Conservation (phyloP, 2,113 vertebrate species). For the Ophiodon elongatus region DNA sequence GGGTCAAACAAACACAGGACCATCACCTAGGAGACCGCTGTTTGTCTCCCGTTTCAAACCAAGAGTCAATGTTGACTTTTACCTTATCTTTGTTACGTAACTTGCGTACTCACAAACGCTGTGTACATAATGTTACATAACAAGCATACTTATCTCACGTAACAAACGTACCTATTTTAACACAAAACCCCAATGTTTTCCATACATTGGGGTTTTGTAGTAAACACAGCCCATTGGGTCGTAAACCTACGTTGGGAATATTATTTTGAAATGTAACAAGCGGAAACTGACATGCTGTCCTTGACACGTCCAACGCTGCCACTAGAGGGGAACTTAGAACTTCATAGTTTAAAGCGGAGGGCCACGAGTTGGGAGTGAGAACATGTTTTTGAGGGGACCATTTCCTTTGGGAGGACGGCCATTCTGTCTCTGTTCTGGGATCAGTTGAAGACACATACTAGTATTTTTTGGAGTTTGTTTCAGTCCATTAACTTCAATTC, state of each 20-base stretch:
- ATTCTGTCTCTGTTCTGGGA: not conserved
- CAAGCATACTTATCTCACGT: not conserved
- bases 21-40: not conserved
- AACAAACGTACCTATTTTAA: not conserved
- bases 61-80: not conserved
- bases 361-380: too few species aligned
- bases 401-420: not conserved
- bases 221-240: too few species aligned
- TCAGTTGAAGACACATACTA: not conserved
- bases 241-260: not conserved
- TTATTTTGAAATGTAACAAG: not conserved
- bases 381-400: too few species aligned
- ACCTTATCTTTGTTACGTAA: not conserved
- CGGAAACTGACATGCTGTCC: not conserved
- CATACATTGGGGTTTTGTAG: too few species aligned
- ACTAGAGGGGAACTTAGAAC: not conserved
- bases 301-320: not conserved
- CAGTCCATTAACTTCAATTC: not conserved
- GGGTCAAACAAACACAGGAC: not conserved
- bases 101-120: too few species aligned
- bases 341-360: not conserved
- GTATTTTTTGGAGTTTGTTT: not conserved
- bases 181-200: not conserved
- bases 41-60: not conserved
- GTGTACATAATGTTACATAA: not conserved